Evolutionary conservation across 2,888 invertebrate species (phyloP), one percentile per base, ranked within the genome.

Genomic region (Trichopria drosophilae): DNA sequence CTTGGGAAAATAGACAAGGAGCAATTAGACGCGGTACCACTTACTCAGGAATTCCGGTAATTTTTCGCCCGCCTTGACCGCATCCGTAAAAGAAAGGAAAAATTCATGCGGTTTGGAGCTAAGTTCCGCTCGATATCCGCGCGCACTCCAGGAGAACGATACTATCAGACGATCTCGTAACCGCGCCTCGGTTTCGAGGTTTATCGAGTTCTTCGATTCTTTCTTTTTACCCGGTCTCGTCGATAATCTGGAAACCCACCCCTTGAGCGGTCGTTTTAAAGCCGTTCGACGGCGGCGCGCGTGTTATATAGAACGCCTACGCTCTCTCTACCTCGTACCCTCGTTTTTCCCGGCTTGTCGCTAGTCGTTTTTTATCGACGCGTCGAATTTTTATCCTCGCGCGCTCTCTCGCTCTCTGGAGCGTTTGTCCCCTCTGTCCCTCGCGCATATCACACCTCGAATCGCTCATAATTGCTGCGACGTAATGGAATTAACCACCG

Each of bases 401-500:
- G n/a, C 23, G 20, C 7, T 12, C 15, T 16, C 18, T n/a, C 18
- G 13, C 7, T 15, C 35, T 19, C 28, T 28, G n/a, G n/a, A n/a
- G n/a, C n/a, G n/a, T n/a, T n/a, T n/a, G n/a, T n/a, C n/a, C n/a
- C n/a, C n/a, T n/a, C n/a, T n/a, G n/a, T n/a, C n/a, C n/a, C 13
- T 32, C 12, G 7, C 22, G 16, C 23, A 18, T 29, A 3, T 9
- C 26, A 9, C 19, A 12, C 19, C 32, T 48, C 58, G 61, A 53
- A 61, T 60, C 60, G 61, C 54, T 57, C 55, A 51, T 58, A 51
- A 65, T 65, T 61, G 62, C 59, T 61, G 60, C 53, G 59, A 59
- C 58, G 57, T 64, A 64, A 69, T 65, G 60, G 59, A 66, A 68
- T 68, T 67, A 68, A 68, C 63, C n/a, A n/a, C n/a, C n/a, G n/a